Base-by-base conservation (phyloP, 2,113 vertebrate genomes). In the Bos javanicus region DNA sequence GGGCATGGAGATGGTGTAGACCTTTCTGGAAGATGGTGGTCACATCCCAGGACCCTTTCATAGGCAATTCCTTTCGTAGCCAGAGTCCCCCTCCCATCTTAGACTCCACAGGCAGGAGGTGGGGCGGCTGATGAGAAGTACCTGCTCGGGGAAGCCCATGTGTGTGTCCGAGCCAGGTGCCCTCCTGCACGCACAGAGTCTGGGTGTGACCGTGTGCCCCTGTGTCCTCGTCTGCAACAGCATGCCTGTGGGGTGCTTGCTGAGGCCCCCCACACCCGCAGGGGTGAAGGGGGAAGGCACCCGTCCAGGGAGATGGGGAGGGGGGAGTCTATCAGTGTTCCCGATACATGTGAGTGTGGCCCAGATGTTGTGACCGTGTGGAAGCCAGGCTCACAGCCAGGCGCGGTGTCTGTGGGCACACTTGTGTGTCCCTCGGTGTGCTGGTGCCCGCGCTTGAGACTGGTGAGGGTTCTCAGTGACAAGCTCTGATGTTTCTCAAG, bases 391-490 rank as follows among this genome's bases (percentile, higher is more conserved):
- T 43, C 2, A 1, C 60, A n/a, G 14, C 43, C 43, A 17, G 62
- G 30, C 36, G 1, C 3, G 1, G 36, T 4, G 19, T 54, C 59
- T 82, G 48, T 11, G 1, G 59, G 19, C 57, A 57, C 13, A 0
- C 10, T 4, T 50, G 2, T 56, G 36, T 81, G 81, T 52, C 33
- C 33, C 19, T 71, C 3, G 0, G 83, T 13, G 48, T 64, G 67
- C 48, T 4, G 19, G 56, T 12, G 50, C 36, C 13, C 3, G 1
- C 4, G 3, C 9, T 7, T 1, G 39, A 71, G 56, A 12, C n/a
- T 21, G 2, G 3, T 5, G 39, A 50, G 28, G 43, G 14, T 1
- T 23, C 26, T 85, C 21, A 23, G 6, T 1, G 12, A 3, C 26
- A 39, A 87, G 71, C 7, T 14, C 30, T 11, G 9, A 39, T 60